phyloP scores from a whole-genome alignment of 2,797 vertebrate genomes.

The Sarcoramphus papa region DNA sequence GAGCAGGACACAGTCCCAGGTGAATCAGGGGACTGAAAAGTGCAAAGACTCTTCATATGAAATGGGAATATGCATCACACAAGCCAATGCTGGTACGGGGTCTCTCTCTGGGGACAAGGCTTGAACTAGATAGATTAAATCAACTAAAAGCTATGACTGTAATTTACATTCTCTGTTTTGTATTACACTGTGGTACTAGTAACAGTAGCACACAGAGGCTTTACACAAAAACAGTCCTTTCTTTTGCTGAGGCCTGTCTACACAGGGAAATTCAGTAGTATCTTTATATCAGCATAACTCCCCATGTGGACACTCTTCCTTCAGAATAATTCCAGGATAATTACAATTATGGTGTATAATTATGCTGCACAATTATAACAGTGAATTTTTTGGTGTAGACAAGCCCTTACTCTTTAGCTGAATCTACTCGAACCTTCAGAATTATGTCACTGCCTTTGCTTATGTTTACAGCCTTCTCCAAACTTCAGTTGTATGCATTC shows the following conservation, averaged over 20 bases:
- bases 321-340: constrained; percentile 48
- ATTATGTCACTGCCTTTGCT: neutral
- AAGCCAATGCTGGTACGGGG: neutral
- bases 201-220: neutral
- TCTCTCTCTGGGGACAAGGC: neutral
- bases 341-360: constrained; percentile 36
- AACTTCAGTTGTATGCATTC: neutral
- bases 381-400: constrained; percentile 22
- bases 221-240: neutral
- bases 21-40: neutral
- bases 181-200: neutral
- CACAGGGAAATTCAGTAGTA: constrained; percentile 6
- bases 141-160: constrained; percentile 33
- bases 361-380: constrained; percentile 18
- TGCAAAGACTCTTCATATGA: constrained; percentile 11
- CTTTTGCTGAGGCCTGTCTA: neutral
- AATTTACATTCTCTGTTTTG: constrained; percentile 40
- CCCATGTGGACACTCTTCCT: constrained; percentile 9
- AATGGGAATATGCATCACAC: neutral
- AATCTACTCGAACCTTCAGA: constrained; percentile 20
- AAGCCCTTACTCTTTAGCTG: neutral
- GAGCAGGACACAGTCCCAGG: neutral
- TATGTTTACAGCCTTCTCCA: constrained; percentile 16
- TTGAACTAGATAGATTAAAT: constrained; percentile 43
- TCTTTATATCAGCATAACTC: constrained; percentile 4